Base-by-base conservation (phyloP, 2,888 invertebrate genomes). In the Sphaerophoria taeniata region DNA sequence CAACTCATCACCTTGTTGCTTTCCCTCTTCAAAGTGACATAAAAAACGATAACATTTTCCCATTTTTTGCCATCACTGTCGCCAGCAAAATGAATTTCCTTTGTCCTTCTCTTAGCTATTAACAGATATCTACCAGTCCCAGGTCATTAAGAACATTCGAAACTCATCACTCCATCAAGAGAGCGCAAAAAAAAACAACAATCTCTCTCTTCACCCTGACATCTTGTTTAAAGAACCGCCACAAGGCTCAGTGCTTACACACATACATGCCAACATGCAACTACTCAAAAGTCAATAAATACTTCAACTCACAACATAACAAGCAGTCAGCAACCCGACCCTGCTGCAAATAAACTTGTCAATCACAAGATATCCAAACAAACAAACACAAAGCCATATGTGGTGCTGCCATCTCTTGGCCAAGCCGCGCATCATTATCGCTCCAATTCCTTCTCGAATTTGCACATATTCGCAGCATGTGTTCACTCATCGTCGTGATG, bases 321-420 rank as follows among this genome's bases (percentile, higher is more conserved):
- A 63, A 71, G 33, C 65, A 45, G 9, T 49, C 58, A 70, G 49
- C 39, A 39, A 39, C 43, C 56, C 43, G 60, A 77, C 60, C 77
- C 60, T 47, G 39, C 82, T 69, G 69, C 77, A 82, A 77, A 77
- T 82, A 82, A 77, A 82, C 71, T 65, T 77, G 67, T 77, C 81
- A 76, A 82, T 77, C 76, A 60, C 43, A 69, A 47, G 45, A 24
- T 24, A 51, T 24, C 43, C 12, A 9, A 16, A 24, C 16, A 24
- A 4, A 16, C 14, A 16, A n/a, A 6, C 14, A 58, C 58, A 58
- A 24, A 24, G 24, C 24, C 36, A 58, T 12, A 60, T 58, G 5
- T 56, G 5, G 67, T 36, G 49, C 53, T 67, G 67, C 67, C 67
- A 67, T 67, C 67, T 67, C 24, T 5, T 53, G 53, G 53, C 24